Evolutionary conservation across 2,888 invertebrate genomes (phyloP).

Genomic region (Tanytarsus gracilentus): DNA sequence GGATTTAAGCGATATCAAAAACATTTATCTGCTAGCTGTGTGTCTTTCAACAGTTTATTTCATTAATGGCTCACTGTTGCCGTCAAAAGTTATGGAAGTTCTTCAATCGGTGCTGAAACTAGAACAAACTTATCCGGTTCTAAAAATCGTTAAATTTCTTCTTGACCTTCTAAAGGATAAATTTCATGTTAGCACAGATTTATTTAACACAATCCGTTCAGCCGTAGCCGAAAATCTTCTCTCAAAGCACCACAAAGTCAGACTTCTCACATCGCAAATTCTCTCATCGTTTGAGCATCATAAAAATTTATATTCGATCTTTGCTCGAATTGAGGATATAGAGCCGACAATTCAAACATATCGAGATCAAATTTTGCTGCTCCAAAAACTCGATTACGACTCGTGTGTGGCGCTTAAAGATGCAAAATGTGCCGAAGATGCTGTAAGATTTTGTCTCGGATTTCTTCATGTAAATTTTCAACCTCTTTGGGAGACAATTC

Average conservation of each 20-base stretch:
- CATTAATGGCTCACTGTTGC: not conserved
- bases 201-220: conserved; percentile 46
- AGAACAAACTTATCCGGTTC: not conserved
- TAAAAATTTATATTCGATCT: conserved; percentile 52
- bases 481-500: conserved; percentile 76
- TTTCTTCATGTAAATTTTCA: conserved; percentile 79
- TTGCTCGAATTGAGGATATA: conserved; percentile 61
- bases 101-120: conserved; percentile 42
- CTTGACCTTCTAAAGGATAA: conserved; percentile 44
- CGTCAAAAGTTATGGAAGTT: conserved; percentile 40
- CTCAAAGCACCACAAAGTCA: conserved; percentile 59
- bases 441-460: conserved; percentile 72
- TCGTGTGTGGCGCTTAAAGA: conserved; percentile 48
- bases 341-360: conserved; percentile 67
- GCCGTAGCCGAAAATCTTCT: conserved; percentile 53
- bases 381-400: conserved; percentile 64
- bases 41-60: not conserved
- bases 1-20: not conserved
- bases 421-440: conserved; percentile 53
- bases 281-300: conserved; percentile 45
- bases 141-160: conserved; percentile 38
- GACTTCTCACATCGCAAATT: conserved; percentile 60
- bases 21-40: not conserved
- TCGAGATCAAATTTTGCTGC: conserved; percentile 61
- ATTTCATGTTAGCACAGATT: conserved; percentile 42